Conservation (phyloP, 2,113 vertebrate genomes). For the Leucopternis melanops region DNA sequence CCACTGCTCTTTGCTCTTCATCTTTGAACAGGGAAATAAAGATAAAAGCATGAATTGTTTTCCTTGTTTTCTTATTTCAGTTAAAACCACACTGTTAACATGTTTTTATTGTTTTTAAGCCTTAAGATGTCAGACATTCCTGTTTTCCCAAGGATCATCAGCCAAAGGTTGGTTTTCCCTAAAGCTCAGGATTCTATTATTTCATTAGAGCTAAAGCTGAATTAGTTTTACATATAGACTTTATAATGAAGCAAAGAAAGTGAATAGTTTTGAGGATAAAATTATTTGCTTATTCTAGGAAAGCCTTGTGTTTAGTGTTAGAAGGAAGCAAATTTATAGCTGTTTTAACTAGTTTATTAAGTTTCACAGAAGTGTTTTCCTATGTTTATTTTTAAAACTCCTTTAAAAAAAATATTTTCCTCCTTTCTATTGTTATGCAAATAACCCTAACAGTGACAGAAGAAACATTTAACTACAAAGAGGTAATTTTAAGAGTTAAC, state of each 20-base stretch:
- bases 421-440: neutral
- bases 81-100: neutral
- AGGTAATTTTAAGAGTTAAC: neutral
- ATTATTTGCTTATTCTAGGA: neutral
- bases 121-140: neutral
- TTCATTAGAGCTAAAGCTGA: neutral
- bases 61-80: neutral
- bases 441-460: neutral
- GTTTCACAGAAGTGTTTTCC: neutral
- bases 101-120: neutral
- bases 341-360: neutral
- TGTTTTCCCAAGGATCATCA: neutral
- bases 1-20: neutral
- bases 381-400: neutral
- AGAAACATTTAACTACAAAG: neutral
- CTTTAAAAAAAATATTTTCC: accelerated
- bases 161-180: neutral
- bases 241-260: neutral
- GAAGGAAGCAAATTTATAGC: neutral
- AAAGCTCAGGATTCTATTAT: neutral
- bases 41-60: neutral
- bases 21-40: neutral
- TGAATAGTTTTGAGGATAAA: neutral
- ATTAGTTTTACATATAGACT: neutral
- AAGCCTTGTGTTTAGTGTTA: neutral